A percentile compares a stretch with the other conserved stretches of the same genome.
phyloP scores from a whole-genome alignment of 2,888 invertebrate species.

The Drosophila seclusa region DNA sequence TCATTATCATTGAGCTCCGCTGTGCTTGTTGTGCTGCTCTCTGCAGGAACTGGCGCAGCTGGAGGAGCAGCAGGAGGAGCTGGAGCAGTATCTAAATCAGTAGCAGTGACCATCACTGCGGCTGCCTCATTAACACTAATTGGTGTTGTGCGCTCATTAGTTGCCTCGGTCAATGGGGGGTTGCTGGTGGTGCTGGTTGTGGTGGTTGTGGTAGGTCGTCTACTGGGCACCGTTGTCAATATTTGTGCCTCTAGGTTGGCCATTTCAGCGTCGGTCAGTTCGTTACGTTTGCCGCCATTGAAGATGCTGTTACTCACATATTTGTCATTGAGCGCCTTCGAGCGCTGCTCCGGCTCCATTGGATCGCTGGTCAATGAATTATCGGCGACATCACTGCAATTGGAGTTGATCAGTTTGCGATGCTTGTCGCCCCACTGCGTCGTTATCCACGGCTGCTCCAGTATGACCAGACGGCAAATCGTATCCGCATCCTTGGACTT shows the following conservation, averaged over 20 bases:
- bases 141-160: conserved; percentile 66
- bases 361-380: conserved; percentile 49
- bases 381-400: conserved; percentile 87
- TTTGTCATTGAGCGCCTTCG: conserved; percentile 76
- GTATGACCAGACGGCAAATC: conserved; percentile 87
- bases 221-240: conserved; percentile 44
- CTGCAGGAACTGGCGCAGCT: not conserved
- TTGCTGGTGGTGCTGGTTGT: conserved; percentile 32
- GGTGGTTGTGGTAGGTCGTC: not conserved
- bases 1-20: conserved; percentile 80
- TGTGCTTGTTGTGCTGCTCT: conserved; percentile 42
- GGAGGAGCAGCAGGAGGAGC: not conserved
- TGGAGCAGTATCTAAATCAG: not conserved
- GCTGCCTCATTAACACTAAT: conserved; percentile 67
- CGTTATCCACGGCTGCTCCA: conserved; percentile 89
- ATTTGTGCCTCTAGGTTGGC: conserved; percentile 83
- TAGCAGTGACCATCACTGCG: conserved; percentile 24
- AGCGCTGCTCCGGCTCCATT: conserved; percentile 42
- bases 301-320: conserved; percentile 83
- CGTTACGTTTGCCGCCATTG: conserved; percentile 81
- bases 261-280: conserved; percentile 81
- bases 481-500: conserved; percentile 79
- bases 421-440: conserved; percentile 87
- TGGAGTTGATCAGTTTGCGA: conserved; percentile 88
- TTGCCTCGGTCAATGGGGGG: conserved; percentile 28